A percentile compares a stretch with the other conserved stretches of the same genome.
Conservation (phyloP, 2,888 invertebrate genomes). For the Drosophila yooni region DNA sequence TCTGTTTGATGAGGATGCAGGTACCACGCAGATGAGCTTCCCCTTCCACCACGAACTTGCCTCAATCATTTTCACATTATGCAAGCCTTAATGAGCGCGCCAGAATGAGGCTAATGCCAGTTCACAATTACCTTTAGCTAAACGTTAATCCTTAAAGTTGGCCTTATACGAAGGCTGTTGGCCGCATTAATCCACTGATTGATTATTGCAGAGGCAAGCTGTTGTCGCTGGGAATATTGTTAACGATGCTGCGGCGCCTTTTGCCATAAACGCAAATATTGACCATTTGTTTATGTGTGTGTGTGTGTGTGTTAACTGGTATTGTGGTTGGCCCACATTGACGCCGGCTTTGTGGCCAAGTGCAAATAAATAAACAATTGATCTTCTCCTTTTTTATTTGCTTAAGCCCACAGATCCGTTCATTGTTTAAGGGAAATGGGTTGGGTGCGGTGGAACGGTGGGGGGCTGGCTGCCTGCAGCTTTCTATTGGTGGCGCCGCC, state of each 20-base stretch:
- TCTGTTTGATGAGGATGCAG: background rate
- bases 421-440: background rate
- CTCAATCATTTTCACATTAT: slow-evolving; percentile 36
- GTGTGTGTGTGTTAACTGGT: slow-evolving; percentile 22
- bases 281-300: slow-evolving; percentile 32
- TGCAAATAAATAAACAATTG: slow-evolving; percentile 51
- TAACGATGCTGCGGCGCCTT: slow-evolving; percentile 42
- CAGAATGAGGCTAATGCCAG: slow-evolving; percentile 23
- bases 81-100: slow-evolving; percentile 23
- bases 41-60: background rate
- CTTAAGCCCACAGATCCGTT: slow-evolving; percentile 11
- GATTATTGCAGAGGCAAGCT: slow-evolving; percentile 2
- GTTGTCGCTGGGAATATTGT: background rate
- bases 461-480: slow-evolving; percentile 24
- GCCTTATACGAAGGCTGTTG: slow-evolving; percentile 24
- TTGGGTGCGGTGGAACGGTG: background rate
- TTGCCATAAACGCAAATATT: slow-evolving; percentile 47
- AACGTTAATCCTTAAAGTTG: slow-evolving; percentile 38
- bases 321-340: slow-evolving; percentile 53
- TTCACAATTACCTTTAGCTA: slow-evolving; percentile 51
- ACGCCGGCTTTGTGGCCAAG: slow-evolving; percentile 40
- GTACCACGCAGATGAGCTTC: background rate
- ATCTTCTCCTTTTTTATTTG: slow-evolving; percentile 23
- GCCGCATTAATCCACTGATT: slow-evolving; percentile 42
- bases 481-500: slow-evolving; percentile 55